A percentile compares a stretch with the other conserved stretches of the same genome.
Evolutionary conservation across 2,797 vertebrate species (phyloP).

Genomic region (Sebastiscus tertius): DNA sequence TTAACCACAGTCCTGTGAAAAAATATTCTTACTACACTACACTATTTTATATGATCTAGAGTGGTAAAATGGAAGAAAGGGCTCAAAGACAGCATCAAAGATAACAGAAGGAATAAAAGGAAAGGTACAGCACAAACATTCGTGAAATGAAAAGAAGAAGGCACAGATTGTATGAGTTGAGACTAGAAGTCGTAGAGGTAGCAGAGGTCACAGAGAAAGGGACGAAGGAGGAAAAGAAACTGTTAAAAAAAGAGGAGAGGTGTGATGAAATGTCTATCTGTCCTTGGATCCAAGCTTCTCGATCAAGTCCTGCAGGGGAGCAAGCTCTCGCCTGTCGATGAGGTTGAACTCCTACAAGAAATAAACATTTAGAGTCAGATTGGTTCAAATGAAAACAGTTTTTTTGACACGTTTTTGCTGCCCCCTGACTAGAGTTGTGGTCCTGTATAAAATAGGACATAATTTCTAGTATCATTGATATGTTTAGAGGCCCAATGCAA

Average conservation of each 20-base stretch:
- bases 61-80: constrained; percentile 40
- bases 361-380: neutral
- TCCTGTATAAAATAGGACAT: neutral
- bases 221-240: constrained; percentile 28
- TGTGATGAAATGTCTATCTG: constrained; percentile 85
- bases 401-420: neutral
- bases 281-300: constrained; percentile 98
- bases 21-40: constrained; percentile 53
- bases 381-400: neutral
- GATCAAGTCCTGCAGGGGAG: constrained; percentile 96
- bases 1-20: constrained; percentile 55
- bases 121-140: constrained; percentile 50
- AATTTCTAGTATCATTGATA: neutral
- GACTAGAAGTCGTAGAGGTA: constrained; percentile 71
- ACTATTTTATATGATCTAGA: constrained; percentile 51
- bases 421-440: neutral
- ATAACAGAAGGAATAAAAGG: constrained; percentile 33
- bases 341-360: constrained; percentile 92
- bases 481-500: neutral
- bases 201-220: constrained; percentile 56
- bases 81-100: constrained; percentile 54
- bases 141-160: constrained; percentile 61
- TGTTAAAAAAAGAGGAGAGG: neutral
- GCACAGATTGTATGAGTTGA: constrained; percentile 70
- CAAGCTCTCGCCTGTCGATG: constrained; percentile 93